Base-by-base conservation (phyloP, 2,888 invertebrate genomes). In the Lysandra coridon region DNA sequence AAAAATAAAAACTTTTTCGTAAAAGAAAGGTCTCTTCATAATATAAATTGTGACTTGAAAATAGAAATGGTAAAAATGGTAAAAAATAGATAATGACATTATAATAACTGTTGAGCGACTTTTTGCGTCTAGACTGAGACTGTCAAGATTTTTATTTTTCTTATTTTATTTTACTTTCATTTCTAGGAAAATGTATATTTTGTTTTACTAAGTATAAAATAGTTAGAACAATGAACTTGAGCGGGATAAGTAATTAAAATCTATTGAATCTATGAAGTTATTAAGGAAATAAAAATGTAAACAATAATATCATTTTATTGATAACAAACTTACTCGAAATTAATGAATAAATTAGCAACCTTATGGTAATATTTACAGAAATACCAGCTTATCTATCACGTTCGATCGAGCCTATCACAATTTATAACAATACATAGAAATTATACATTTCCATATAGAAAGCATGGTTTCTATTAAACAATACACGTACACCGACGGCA, bases 331-430 rank as follows among this genome's bases (percentile, higher is more conserved):
- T 86, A 83, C 79, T 78, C 77, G 69, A 79, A 78, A 77, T 79
- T 82, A 81, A 83, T 84, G 83, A 86, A 84, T 86, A 88, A 85
- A 84, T 86, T 87, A 89, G 87, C 77, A 82, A 79, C 78, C 83
- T 80, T 84, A 84, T 83, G 82, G 87, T 88, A 88, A 87, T 89
- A 94, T 94, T 90, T 93, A 93, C 92, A 94, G 87, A 91, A 90
- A 92, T 89, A 69, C 91, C 92, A 92, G 90, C 87, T 86, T 85
- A 85, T 86, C 85, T 84, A 57, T 76, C 57, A 33, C 76, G 53
- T 53, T 57, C 33, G 33, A 76, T 53, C 53, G 53, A 33, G 53
- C 49, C 76, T 74, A 53, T 53, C 69, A 69, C 37, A 69, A 69
- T 69, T 69, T 69, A 69, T 53, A 76, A 76, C 76, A 76, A 76